Evolutionary conservation across 1,140 invertebrate genomes (phyloP).

Genomic region (Procambarus clarkii): DNA sequence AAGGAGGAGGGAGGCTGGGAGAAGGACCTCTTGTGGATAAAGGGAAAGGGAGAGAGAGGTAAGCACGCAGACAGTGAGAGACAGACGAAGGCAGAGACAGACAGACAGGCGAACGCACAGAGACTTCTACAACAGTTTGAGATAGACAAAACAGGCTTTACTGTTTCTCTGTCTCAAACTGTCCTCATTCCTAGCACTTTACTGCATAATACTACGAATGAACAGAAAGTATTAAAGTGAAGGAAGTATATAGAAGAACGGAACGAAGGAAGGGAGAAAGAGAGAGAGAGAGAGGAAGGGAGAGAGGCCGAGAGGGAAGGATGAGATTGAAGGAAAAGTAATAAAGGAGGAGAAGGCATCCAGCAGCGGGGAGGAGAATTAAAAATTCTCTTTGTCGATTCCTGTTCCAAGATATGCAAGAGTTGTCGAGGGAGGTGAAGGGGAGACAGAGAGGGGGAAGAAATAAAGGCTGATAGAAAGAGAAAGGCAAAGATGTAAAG

Average conservation of each 20-base stretch:
- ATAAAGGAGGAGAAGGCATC: background rate
- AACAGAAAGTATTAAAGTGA: background rate
- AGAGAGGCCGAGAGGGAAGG: background rate
- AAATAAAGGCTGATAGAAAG: too few relatives aligned
- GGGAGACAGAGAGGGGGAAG: conserved; percentile 12
- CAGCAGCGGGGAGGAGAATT: too few relatives aligned
- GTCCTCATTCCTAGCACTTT: too few relatives aligned
- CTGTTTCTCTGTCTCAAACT: too few relatives aligned
- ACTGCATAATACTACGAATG: background rate
- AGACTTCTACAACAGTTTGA: too few relatives aligned
- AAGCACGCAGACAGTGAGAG: background rate
- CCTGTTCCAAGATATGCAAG: too few relatives aligned
- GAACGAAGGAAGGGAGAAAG: background rate
- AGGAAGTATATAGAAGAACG: background rate
- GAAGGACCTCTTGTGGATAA: background rate
- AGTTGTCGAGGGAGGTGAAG: background rate
- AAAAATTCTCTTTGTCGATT: too few relatives aligned
- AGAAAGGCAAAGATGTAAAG: too few relatives aligned
- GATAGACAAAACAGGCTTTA: too few relatives aligned
- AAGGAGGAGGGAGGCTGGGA: background rate
- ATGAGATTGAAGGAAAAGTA: background rate
- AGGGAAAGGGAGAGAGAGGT: background rate
- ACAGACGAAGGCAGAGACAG: background rate
- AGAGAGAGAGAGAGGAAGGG: background rate
- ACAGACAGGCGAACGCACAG: background rate